Evolutionary conservation across 2,888 invertebrate genomes (phyloP).

Genomic region (Erebia ligea): DNA sequence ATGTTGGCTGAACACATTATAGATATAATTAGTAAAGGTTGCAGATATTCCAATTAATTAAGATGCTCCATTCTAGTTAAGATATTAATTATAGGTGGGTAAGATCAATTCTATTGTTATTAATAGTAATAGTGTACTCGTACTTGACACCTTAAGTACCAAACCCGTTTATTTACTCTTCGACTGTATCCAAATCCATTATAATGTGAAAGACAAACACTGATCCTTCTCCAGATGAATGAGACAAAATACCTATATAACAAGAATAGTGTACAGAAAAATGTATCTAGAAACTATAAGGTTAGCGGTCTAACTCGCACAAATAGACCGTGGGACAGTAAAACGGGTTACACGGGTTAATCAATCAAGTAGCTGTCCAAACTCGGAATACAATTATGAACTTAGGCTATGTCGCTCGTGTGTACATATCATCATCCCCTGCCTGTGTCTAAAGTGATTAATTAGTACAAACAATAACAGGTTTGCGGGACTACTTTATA

Average conservation of each 20-base stretch:
- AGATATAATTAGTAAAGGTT: background rate
- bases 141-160: background rate
- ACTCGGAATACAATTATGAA: slow-evolving; percentile 81
- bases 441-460: slow-evolving; percentile 65
- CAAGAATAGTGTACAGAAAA: slow-evolving; percentile 34
- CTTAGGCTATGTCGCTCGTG: slow-evolving; percentile 73
- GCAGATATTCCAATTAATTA: background rate
- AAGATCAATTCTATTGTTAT: background rate
- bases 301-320: slow-evolving; percentile 60
- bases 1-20: no score
- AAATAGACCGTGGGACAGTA: slow-evolving; percentile 48
- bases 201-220: slow-evolving; percentile 39
- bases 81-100: no score
- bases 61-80: background rate
- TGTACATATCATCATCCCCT: slow-evolving; percentile 60
- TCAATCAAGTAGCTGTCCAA: slow-evolving; percentile 77
- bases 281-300: slow-evolving; percentile 47
- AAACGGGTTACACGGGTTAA: slow-evolving; percentile 57
- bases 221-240: slow-evolving; percentile 29
- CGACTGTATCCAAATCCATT: slow-evolving; percentile 21
- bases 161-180: slow-evolving; percentile 22
- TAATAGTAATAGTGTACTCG: background rate
- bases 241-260: slow-evolving; percentile 29
- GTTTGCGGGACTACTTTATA: slow-evolving; percentile 17
- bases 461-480: slow-evolving; percentile 54